Base-by-base conservation (phyloP, 2,113 vertebrate genomes). In the Dunckerocampus dactyliophorus region DNA sequence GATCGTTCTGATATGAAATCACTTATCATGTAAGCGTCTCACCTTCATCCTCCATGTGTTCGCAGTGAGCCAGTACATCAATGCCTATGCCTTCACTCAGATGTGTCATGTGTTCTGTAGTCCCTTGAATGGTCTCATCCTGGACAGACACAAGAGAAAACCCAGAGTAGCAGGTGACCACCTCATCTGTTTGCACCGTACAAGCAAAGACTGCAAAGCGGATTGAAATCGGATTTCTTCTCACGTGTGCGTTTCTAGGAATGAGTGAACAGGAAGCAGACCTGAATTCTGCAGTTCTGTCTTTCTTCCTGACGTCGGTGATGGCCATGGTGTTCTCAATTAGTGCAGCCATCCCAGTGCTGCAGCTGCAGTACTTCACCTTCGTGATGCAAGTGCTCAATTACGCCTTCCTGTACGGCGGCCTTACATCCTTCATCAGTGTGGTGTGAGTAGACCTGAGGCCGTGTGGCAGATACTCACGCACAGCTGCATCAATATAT, bases 11-110 rank as follows among this genome's bases (percentile, higher is more conserved):
- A 28, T 28, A 2, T 28, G 24, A 10, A 54, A 54, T 8, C 1
- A 4, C n/a, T n/a, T n/a, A n/a, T n/a, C n/a, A n/a, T n/a, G n/a
- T n/a, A 28, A 5, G 24, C 24, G 5, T 28, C 47, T 76, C 56
- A 55, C 50, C 6, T 20, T 48, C 28, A 19, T 7, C 15, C 20
- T 49, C 7, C 77, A 46, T 72, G 45, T 75, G 28, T 5, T 39
- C 39, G 15, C 84, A 97, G 95, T 95, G 72, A 96, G 94, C 75
- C 72, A 53, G 60, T 98, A 92, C 87, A 95, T 88, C 71, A 96
- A 96, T 4, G 94, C 94, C 21, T 97, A 97, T 22, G 94, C 95
- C 11, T 79, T 95, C 79, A 93, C 94, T 2, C 96, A 98, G 89
- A 87, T 95, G 67, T 97, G 92, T 2, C 94, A 94, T 0, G 89